Evolutionary conservation across 2,888 invertebrate genomes (phyloP), one percentile per base, ranked within the genome.

Genomic region (Neocrepidodera transversa): DNA sequence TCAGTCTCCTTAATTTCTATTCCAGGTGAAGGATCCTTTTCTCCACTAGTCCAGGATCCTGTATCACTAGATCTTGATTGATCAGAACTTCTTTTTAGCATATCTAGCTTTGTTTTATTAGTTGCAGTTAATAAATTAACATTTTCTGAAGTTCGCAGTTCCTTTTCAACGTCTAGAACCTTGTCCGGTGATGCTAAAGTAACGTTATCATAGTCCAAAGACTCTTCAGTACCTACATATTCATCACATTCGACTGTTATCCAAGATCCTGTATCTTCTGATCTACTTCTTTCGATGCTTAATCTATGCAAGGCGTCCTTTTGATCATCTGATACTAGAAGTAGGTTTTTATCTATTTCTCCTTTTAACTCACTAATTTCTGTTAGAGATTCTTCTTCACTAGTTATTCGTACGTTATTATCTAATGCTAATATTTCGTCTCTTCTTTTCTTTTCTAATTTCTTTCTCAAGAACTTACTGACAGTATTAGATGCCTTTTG

Each of bases 11-110:
- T 84, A 58, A 80, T 36, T 73, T 80, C 53, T 71, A 81, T 61
- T 49, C 88, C 87, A 70, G 87, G 88, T 71, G 87, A 88, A 0
- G 82, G 80, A 73, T 88, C 88, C 76, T 88, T 88, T 74, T 89
- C 89, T n/a, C 88, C 87, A 70, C 89, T 89, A 0, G 91, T 91
- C 89, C 90, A 91, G 0, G 91, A 91, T 26, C 80, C 80, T 2
- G 86, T 87, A 71, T 92, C 91, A 1, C 91, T 91, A 70, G 91
- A 91, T 66, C 87, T 83, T 1, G 91, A 91, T 60, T 90, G 87
- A 74, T 91, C 91, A 1, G 89, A 86, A 66, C 88, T 89, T 17
- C 88, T 78, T 72, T 89, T 88, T 2, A 87, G 77, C 42, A 86
- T 73, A 70, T 86, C 86, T 62, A 81, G 81, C 53, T 78, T 80